These are phyloP conservation scores for Agrochola circellaris DNA, from an alignment of 2,888 invertebrate genomes.

Conservation along the genomic window DNA sequence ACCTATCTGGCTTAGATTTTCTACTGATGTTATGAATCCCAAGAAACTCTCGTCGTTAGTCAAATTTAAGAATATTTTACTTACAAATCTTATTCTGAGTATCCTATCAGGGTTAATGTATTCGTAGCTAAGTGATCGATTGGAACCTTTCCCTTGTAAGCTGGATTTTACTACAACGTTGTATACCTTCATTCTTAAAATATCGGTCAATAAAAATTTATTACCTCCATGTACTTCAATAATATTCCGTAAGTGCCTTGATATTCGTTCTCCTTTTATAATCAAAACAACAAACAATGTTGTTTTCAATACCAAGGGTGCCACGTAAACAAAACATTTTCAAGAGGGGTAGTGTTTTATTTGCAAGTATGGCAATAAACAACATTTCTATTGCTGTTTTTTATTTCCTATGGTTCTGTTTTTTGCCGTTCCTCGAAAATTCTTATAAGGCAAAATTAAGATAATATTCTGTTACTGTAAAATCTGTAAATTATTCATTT, in stretches of 20 bases:
- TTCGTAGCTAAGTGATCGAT: slow-evolving; percentile 8
- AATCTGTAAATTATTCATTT: not conserved
- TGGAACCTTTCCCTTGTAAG: not conserved
- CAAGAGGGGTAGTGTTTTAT: slow-evolving; percentile 40
- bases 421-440: slow-evolving; percentile 47
- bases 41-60: not conserved
- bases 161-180: slow-evolving; percentile 9
- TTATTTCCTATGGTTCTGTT: slow-evolving; percentile 52
- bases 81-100: not conserved
- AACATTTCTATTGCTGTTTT: slow-evolving; percentile 27
- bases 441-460: slow-evolving; percentile 20
- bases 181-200: slow-evolving; percentile 5
- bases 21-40: not conserved
- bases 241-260: slow-evolving; percentile 3
- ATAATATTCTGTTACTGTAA: no score
- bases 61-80: not conserved
- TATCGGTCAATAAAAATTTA: slow-evolving; percentile 11
- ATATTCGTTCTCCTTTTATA: slow-evolving; percentile 29
- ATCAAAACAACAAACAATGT: slow-evolving; percentile 58
- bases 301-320: slow-evolving; percentile 54
- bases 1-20: not conserved
- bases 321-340: slow-evolving; percentile 66
- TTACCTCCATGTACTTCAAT: not conserved
- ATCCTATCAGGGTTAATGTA: not conserved
- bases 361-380: slow-evolving; percentile 38